Evolutionary conservation across 1,140 invertebrate genomes (phyloP).

Genomic region (Vanessa atalanta): DNA sequence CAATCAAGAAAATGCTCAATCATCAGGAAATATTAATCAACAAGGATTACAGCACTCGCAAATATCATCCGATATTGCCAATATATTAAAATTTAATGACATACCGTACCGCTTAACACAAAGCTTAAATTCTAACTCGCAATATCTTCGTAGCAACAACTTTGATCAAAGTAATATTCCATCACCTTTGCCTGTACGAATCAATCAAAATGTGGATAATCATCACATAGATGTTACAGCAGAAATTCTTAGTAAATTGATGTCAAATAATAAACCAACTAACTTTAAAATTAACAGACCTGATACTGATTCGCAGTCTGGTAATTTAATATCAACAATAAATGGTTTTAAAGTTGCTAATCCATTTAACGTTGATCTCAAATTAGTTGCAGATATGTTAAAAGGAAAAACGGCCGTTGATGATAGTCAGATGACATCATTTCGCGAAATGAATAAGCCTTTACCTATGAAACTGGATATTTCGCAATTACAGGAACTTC

Average conservation of each 20-base stretch:
- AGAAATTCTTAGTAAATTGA: conserved; percentile 63
- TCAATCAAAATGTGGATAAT: conserved; percentile 76
- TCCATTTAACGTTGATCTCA: conserved; percentile 77
- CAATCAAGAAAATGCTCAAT: conserved; percentile 53
- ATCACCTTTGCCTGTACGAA: conserved; percentile 57
- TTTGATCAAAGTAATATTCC: conserved; percentile 60
- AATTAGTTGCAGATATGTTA: conserved; percentile 76
- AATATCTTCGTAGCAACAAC: conserved; percentile 56
- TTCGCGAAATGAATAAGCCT: conserved; percentile 61
- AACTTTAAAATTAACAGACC: conserved; percentile 53
- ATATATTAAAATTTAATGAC: conserved; percentile 68
- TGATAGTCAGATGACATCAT: conserved; percentile 57
- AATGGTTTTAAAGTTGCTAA: conserved; percentile 77
- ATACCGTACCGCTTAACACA: conserved; percentile 66
- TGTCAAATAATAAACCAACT: conserved; percentile 65
- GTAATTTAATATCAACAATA: conserved; percentile 64
- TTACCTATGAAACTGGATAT: conserved; percentile 68
- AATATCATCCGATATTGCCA: conserved; percentile 49
- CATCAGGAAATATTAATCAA: conserved; percentile 52
- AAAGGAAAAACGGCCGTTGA: conserved; percentile 71
- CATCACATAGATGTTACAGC: conserved; percentile 71
- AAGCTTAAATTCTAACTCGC: conserved; percentile 48
- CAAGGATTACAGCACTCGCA: conserved; percentile 47
- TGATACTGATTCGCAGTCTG: conserved; percentile 61
- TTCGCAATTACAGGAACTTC: conserved; percentile 68